Evolutionary conservation across 2,888 invertebrate genomes (phyloP), one percentile per base, ranked within the genome.

Genomic region (Cataglyphis livida): DNA sequence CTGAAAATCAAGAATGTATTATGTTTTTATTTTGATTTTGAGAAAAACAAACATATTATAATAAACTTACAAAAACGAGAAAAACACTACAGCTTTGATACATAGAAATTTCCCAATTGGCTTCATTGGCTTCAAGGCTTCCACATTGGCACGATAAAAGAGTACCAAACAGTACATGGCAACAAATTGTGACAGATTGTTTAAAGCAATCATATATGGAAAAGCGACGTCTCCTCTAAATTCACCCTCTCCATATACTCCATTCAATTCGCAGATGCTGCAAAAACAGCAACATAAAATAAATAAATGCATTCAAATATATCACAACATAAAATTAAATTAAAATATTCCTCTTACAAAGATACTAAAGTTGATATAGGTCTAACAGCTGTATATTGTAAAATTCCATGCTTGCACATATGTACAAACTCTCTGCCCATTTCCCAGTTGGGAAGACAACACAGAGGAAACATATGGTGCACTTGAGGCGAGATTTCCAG

Each of bases 61-160:
- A 62, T 64, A 51, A 51, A 96, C 98, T 97, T 96, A 99, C 99
- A 99, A 99, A 95, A 99, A 99, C 66, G 99, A 99, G 94, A 99
- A 98, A 95, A 99, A 99, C 35, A 99, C 98, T 78, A 99, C 99
- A 89, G 98, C 98, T 95, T 99, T 99, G 90, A 99, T 99, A 95
- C 99, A 99, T 75, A 99, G 95, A 95, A 99, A 99, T 95, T 99
- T 99, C 66, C 98, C 98, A 88, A 99, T 96, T 0, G 99, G 99
- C 93, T 97, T 97, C 97, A 99, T 98, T 6, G 99, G 98, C 90
- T 96, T 96, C 66, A 99, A 95, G 94, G 98, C 98, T 79, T 97
- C 96, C 91, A 96, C 96, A 94, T 98, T 98, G 5, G 98, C 98
- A 94, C 96, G 96, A 93, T 99, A 99, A 95, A 99, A 99, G 87